Evolutionary conservation across 2,113 vertebrate genomes (phyloP).

Genomic region (Recurvirostra avosetta): DNA sequence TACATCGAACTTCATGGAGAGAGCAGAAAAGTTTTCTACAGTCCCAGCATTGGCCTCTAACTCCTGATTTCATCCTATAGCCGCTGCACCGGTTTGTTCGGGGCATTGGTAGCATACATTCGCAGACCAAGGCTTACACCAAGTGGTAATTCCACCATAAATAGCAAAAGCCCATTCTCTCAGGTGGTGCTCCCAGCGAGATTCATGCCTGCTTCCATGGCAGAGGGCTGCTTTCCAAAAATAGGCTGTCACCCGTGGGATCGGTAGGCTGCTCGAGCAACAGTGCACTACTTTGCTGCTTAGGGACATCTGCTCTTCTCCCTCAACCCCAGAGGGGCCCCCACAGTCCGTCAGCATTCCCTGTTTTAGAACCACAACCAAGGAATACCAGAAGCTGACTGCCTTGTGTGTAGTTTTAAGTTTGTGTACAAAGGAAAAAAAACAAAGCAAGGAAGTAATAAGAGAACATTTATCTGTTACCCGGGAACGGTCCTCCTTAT

Average conservation of each 20-base stretch:
- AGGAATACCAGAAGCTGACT: neutral
- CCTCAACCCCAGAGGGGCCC: neutral
- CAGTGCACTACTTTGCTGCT: rapidly evolving
- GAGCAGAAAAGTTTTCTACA: neutral
- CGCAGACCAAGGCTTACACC: neutral
- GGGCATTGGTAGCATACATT: rapidly evolving
- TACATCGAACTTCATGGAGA: rapidly evolving
- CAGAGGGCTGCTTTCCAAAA: neutral
- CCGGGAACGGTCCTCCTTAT: too few relatives aligned
- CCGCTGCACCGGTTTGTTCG: rapidly evolving
- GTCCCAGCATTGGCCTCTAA: neutral
- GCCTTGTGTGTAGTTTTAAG: neutral
- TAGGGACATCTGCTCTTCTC: neutral
- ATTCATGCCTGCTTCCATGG: neutral
- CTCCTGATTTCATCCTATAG: rapidly evolving
- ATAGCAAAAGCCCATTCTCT: neutral
- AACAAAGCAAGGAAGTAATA: neutral
- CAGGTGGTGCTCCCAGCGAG: neutral
- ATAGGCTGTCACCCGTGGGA: neutral
- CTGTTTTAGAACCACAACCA: neutral
- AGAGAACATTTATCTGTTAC: neutral
- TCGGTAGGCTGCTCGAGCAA: rapidly evolving
- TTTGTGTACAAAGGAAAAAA: neutral
- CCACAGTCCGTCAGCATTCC: neutral
- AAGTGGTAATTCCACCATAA: rapidly evolving